Percentiles rank a stretch among this genome's conserved stretches.
Evolutionary conservation across 2,888 invertebrate species (phyloP).

Genomic region (Plagodis pulveraria): DNA sequence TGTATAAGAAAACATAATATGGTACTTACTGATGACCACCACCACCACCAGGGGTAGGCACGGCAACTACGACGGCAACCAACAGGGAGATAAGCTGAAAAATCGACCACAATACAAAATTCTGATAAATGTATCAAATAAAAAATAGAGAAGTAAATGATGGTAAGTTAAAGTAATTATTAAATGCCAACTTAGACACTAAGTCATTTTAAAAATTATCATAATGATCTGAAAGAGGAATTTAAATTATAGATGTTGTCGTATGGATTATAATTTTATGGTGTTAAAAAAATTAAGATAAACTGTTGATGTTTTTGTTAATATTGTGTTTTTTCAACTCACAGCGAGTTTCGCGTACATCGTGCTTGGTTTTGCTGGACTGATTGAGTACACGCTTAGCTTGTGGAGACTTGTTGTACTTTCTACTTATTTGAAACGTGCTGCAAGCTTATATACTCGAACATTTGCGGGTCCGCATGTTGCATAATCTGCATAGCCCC

Average conservation of each 20-base stretch:
- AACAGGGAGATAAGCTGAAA: constrained; percentile 69
- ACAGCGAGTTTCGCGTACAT: constrained; percentile 83
- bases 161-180: too few relatives aligned
- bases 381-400: constrained; percentile 69
- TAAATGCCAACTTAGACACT: too few relatives aligned
- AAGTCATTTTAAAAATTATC: too few relatives aligned
- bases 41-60: constrained; percentile 68
- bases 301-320: not conserved
- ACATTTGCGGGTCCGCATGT: constrained; percentile 60
- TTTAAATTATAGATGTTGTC: too few relatives aligned
- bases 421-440: constrained; percentile 64
- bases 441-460: constrained; percentile 73
- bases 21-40: constrained; percentile 70
- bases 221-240: not conserved
- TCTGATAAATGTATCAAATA: too few relatives aligned
- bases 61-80: constrained; percentile 64
- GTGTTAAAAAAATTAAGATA: too few relatives aligned
- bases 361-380: constrained; percentile 75
- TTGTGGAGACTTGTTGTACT: constrained; percentile 66
- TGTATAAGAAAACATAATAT: not conserved
- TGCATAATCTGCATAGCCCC: constrained; percentile 72
- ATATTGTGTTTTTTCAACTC: constrained; percentile 48
- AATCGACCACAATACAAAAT: too few relatives aligned
- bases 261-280: not conserved
- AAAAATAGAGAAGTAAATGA: too few relatives aligned